Conservation (phyloP, 1,140 invertebrate species). For the Ectropis grisescens region DNA sequence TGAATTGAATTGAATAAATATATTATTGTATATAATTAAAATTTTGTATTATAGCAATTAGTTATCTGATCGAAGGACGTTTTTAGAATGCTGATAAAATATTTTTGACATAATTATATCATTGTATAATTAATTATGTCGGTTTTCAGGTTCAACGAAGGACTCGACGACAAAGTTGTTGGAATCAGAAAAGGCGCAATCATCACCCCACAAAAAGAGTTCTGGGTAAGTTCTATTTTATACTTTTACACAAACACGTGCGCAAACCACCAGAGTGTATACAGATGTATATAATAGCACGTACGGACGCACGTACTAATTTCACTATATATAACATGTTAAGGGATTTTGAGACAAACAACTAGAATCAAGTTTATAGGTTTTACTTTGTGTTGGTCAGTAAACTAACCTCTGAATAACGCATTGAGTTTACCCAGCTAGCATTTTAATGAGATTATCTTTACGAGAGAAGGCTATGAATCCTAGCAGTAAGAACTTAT, state of each 20-base stretch:
- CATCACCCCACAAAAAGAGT: constrained; percentile 56
- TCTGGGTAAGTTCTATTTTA: constrained; percentile 38
- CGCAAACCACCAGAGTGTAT: constrained; percentile 3
- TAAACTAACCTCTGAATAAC: background rate
- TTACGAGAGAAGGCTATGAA: too few species aligned
- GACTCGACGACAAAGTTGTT: constrained; percentile 56
- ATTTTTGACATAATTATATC: too few species aligned
- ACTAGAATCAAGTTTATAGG: background rate
- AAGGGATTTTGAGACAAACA: background rate
- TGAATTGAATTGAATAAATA: too few species aligned
- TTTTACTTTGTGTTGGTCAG: background rate
- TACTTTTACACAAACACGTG: background rate
- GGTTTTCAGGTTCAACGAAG: constrained; percentile 48
- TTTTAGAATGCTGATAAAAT: too few species aligned
- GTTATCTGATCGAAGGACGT: too few species aligned
- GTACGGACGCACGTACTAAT: background rate
- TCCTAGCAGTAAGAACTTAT: too few species aligned
- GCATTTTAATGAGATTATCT: too few species aligned
- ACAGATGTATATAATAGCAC: constrained; percentile 39
- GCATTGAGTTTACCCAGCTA: background rate
- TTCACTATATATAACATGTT: background rate
- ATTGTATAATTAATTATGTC: background rate
- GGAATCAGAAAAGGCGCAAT: constrained; percentile 54
- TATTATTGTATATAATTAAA: too few species aligned
- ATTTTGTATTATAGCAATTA: too few species aligned